These are phyloP conservation scores for Cyprinella venusta DNA, from an alignment of 2,797 vertebrate species.

Conservation along the genomic window DNA sequence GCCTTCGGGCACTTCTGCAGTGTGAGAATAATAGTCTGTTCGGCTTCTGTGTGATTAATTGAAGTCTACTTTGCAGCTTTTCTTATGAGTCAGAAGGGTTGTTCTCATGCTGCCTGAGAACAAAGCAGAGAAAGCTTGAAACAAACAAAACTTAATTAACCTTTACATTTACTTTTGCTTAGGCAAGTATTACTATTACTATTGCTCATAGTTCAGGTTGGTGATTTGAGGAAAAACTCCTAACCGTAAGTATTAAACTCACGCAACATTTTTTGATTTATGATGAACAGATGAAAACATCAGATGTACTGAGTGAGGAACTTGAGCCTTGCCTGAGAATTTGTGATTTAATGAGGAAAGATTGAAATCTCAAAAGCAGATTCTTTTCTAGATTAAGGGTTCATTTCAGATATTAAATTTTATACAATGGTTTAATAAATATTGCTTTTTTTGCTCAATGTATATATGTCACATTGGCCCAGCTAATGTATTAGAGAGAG, in stretches of 20 bases:
- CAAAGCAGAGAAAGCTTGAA: slow-evolving; percentile 3
- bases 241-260: neutral
- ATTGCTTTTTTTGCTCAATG: neutral
- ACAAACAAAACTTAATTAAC: neutral
- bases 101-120: slow-evolving; percentile 14
- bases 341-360: neutral
- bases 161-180: slow-evolving; percentile 18
- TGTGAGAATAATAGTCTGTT: slow-evolving; percentile 19
- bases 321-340: neutral
- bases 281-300: neutral
- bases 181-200: neutral
- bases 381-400: neutral
- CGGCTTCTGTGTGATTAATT: slow-evolving; percentile 4
- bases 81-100: slow-evolving; percentile 15
- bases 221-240: neutral
- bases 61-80: slow-evolving; percentile 9
- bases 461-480: neutral
- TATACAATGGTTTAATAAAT: neutral
- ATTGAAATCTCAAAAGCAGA: neutral
- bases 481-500: neutral
- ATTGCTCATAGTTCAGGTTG: slow-evolving; percentile 3
- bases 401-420: neutral
- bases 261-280: neutral
- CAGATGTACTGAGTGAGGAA: neutral
- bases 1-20: neutral